These are phyloP conservation scores for Platyscapa corneri DNA, from an alignment of 1,140 invertebrate genomes.

Conservation along the genomic window DNA sequence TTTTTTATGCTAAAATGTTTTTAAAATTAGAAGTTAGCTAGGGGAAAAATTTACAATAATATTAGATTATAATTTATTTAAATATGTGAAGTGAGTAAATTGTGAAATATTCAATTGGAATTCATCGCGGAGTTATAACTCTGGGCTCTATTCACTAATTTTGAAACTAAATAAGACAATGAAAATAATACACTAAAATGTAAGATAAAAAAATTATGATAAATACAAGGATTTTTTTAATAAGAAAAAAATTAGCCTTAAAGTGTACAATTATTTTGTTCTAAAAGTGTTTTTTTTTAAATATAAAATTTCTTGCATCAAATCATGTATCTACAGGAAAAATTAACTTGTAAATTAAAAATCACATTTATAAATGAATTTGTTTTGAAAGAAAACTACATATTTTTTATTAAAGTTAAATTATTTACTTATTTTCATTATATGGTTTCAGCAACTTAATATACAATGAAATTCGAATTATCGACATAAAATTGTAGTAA, in stretches of 20 bases:
- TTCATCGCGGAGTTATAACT: constrained; percentile 23
- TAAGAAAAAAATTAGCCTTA: constrained; percentile 39
- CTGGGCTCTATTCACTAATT: constrained; percentile 33
- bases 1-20: constrained; percentile 33
- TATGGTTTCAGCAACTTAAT: constrained; percentile 19
- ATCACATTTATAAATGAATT: constrained; percentile 15
- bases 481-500: neutral
- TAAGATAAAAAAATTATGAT: constrained; percentile 43
- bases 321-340: neutral
- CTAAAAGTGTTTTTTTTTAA: constrained; percentile 11
- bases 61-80: constrained; percentile 26
- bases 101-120: constrained; percentile 51
- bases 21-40: constrained; percentile 47
- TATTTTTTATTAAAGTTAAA: constrained; percentile 25
- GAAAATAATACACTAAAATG: constrained; percentile 38
- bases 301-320: neutral
- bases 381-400: neutral
- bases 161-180: constrained; percentile 24
- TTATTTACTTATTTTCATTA: constrained; percentile 12
- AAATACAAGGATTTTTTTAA: constrained; percentile 37
- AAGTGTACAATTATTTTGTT: constrained; percentile 25
- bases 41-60: constrained; percentile 43
- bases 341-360: constrained; percentile 32
- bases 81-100: constrained; percentile 20
- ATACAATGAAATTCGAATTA: constrained; percentile 21